These are phyloP conservation scores for Campaea margaritaria DNA, from an alignment of 2,888 invertebrate species.

Conservation along the genomic window DNA sequence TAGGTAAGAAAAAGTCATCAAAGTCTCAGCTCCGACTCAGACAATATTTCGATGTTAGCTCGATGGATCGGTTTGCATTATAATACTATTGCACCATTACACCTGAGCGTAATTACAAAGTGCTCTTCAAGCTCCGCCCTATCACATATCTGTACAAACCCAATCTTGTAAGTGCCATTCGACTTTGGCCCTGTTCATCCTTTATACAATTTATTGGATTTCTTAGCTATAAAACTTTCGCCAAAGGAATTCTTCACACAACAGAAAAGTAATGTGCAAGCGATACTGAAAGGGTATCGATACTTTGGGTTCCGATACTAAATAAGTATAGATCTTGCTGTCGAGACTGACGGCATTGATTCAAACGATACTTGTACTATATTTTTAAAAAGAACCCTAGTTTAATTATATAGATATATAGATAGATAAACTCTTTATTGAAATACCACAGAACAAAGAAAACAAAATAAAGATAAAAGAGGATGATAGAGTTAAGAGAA, in stretches of 20 bases:
- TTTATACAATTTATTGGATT: slow-evolving; percentile 44
- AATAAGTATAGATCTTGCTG: not conserved
- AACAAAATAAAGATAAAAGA: too few relatives aligned
- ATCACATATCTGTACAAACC: slow-evolving; percentile 34
- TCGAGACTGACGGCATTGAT: too few relatives aligned
- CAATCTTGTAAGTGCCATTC: slow-evolving; percentile 41
- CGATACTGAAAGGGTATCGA: not conserved
- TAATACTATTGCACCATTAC: not conserved
- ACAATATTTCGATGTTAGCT: too few relatives aligned
- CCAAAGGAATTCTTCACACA: slow-evolving; percentile 23
- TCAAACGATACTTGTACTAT: too few relatives aligned
- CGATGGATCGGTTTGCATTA: too few relatives aligned
- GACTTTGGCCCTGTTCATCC: slow-evolving; percentile 34
- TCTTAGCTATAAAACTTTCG: slow-evolving; percentile 38
- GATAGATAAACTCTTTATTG: too few relatives aligned
- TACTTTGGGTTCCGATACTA: not conserved
- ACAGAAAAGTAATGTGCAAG: slow-evolving; percentile 1
- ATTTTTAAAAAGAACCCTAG: too few relatives aligned
- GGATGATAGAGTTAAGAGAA: too few relatives aligned
- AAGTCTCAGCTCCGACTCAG: too few relatives aligned
- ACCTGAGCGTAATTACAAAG: slow-evolving; percentile 3
- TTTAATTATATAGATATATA: too few relatives aligned
- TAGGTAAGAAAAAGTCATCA: too few relatives aligned
- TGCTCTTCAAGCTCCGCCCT: slow-evolving; percentile 9
- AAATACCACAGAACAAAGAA: too few relatives aligned